Conservation (phyloP, 1,140 invertebrate species). For the Drosophila pandora region DNA sequence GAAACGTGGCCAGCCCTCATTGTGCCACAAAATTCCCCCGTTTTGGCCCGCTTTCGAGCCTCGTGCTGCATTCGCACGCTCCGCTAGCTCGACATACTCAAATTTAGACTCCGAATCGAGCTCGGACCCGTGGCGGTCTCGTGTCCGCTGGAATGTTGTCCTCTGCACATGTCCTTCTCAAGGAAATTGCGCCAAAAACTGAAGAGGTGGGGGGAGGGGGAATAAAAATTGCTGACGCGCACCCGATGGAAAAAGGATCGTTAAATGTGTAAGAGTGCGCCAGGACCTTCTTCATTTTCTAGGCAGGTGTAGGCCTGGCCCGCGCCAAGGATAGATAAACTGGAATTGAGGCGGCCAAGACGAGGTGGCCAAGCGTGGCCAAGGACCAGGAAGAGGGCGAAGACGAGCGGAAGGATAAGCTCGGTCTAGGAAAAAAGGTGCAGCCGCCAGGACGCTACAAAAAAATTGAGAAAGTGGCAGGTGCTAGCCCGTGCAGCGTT, state of each 20-base stretch:
- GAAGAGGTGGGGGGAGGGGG: neutral
- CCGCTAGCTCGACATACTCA: constrained; percentile 31
- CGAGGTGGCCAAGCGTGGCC: constrained; percentile 62
- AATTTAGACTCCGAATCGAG: neutral
- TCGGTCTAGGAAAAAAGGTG: constrained; percentile 36
- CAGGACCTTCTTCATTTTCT: constrained; percentile 70
- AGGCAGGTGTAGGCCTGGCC: constrained; percentile 68
- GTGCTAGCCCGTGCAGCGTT: constrained; percentile 13
- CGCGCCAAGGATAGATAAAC: constrained; percentile 63
- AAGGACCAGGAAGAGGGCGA: constrained; percentile 20
- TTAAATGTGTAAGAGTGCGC: constrained; percentile 66
- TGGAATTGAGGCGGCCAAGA: constrained; percentile 69
- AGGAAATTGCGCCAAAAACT: constrained; percentile 72
- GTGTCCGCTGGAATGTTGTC: constrained; percentile 69
- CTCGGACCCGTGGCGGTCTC: constrained; percentile 52
- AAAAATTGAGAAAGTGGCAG: constrained; percentile 41
- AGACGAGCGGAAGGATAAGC: constrained; percentile 21
- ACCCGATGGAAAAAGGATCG: constrained; percentile 51
- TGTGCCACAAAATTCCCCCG: constrained; percentile 57
- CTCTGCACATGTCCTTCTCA: constrained; percentile 70
- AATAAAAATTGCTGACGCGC: constrained; percentile 32
- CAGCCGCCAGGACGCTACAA: constrained; percentile 11
- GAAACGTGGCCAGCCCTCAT: constrained; percentile 72
- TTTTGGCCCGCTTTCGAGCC: constrained; percentile 53
- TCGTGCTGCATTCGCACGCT: constrained; percentile 41